phyloP scores from a whole-genome alignment of 2,888 invertebrate genomes.

The Drosophila mimica region DNA sequence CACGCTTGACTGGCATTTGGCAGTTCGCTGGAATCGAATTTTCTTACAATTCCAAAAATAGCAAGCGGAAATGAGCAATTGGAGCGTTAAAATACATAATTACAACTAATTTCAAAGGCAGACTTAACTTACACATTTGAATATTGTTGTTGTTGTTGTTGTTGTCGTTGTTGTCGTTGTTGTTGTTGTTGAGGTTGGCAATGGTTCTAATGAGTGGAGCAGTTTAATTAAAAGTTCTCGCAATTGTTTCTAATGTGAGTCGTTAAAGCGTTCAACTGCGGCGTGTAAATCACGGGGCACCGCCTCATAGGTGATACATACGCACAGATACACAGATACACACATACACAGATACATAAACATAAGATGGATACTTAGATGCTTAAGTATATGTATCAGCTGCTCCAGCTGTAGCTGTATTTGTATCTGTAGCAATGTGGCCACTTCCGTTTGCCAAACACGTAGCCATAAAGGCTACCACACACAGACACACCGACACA shows the following conservation, averaged over 20 bases:
- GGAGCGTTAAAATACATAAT: conserved; percentile 76
- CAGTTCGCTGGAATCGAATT: not conserved
- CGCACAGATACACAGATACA: conserved; percentile 34
- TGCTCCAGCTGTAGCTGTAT: conserved; percentile 24
- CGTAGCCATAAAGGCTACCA: conserved; percentile 75
- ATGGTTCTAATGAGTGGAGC: conserved; percentile 61
- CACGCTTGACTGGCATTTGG: conserved; percentile 28
- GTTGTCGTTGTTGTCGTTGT: not conserved
- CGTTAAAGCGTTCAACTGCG: conserved; percentile 77
- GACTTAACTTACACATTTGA: conserved; percentile 47
- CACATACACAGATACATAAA: conserved; percentile 34
- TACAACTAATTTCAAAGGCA: conserved; percentile 55
- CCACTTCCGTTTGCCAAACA: conserved; percentile 81
- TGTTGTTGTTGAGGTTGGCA: not conserved
- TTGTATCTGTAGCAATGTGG: conserved; percentile 48
- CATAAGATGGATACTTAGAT: conserved; percentile 61
- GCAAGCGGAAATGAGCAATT: conserved; percentile 74
- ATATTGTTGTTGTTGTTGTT: conserved; percentile 14
- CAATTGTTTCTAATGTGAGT: conserved; percentile 79
- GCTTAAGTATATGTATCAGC: conserved; percentile 53
- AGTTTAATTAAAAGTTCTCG: conserved; percentile 79
- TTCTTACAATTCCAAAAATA: conserved; percentile 36
- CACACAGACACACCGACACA: conserved; percentile 50
- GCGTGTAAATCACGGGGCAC: conserved; percentile 72
- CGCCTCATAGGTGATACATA: conserved; percentile 28